Base-by-base conservation (phyloP, 1,140 invertebrate genomes). In the Procambarus virginalis region DNA sequence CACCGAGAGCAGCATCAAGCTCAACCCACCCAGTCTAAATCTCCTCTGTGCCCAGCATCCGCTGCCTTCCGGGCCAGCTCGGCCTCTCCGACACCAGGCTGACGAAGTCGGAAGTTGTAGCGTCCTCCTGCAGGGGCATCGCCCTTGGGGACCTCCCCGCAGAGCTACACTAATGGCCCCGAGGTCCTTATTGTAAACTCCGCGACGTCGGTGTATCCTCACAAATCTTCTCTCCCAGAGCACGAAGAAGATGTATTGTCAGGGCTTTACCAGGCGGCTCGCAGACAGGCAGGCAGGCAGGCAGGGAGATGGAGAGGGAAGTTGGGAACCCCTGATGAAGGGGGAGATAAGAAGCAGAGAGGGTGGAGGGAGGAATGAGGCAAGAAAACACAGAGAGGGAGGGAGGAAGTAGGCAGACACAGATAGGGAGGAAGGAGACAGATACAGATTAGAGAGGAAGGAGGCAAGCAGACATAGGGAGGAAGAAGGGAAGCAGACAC, bases 1-100 rank as follows among this genome's bases (percentile, higher is more conserved):
- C 22, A 55, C 79, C 34, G 79, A 81, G 79, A 81, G 60, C 51
- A 51, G 51, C 79, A 81, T 81, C 79, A 81, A 55, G 79, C 79
- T 60, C 45, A 45, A 81, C 20, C 60, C 79, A 60, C 79, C 79
- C 12, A 34, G n/a, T 34, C 51, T 81, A 60, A 81, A 81, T 81
- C 79, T 81, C 51, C 51, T 60, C 60, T 81, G 51, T 51, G 9
- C 5, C 17, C 20, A 49, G n/a, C 79, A 81, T 17, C 79, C 78
- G 51, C 22, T 20, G 5, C 64, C 51, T 81, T 60, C 55, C 9
- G 51, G 48, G 8, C 51, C 51, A 55, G 51, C 8, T 12, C 8
- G 51, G 8, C 51, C 51, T 55, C 51, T 3, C 51, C 51, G 51
- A 55, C 51, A 55, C 55, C 2, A 45, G 17, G 51, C 3, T 14